These are phyloP conservation scores for Lineus longissimus DNA, from an alignment of 1,140 invertebrate genomes.

Conservation along the genomic window DNA sequence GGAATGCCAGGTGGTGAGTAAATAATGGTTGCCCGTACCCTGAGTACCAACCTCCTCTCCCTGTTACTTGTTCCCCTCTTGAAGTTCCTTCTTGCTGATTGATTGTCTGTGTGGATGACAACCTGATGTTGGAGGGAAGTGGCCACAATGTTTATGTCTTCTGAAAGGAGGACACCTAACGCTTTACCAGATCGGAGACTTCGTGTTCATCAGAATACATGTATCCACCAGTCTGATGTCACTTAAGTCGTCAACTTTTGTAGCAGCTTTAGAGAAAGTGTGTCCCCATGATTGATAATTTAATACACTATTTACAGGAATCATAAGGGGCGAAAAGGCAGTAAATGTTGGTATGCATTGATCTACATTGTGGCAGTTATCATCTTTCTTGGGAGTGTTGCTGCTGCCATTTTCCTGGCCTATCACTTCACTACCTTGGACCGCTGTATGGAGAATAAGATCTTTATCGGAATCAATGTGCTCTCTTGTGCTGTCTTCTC, in stretches of 20 bases:
- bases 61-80: too few relatives aligned
- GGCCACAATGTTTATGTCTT: too few relatives aligned
- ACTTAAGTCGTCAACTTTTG: neutral
- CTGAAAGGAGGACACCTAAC: too few relatives aligned
- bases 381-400: slow-evolving; percentile 74
- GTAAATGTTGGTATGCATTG: slow-evolving; percentile 71
- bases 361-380: slow-evolving; percentile 75
- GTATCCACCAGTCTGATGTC: neutral
- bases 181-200: too few relatives aligned
- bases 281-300: neutral
- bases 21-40: too few relatives aligned
- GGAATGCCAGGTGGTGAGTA: slow-evolving; percentile 82
- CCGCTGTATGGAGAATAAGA: slow-evolving; percentile 85
- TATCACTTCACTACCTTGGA: slow-evolving; percentile 78
- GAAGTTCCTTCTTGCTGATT: too few relatives aligned
- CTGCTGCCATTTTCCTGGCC: slow-evolving; percentile 79
- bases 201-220: too few relatives aligned
- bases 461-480: slow-evolving; percentile 94
- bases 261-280: too few relatives aligned
- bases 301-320: slow-evolving; percentile 30
- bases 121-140: too few relatives aligned
- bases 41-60: too few relatives aligned
- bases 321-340: slow-evolving; percentile 84
- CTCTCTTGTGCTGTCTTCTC: slow-evolving; percentile 84
- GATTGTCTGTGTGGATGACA: too few relatives aligned